Conservation (phyloP, 2,113 vertebrate species). For the Polypterus senegalus region DNA sequence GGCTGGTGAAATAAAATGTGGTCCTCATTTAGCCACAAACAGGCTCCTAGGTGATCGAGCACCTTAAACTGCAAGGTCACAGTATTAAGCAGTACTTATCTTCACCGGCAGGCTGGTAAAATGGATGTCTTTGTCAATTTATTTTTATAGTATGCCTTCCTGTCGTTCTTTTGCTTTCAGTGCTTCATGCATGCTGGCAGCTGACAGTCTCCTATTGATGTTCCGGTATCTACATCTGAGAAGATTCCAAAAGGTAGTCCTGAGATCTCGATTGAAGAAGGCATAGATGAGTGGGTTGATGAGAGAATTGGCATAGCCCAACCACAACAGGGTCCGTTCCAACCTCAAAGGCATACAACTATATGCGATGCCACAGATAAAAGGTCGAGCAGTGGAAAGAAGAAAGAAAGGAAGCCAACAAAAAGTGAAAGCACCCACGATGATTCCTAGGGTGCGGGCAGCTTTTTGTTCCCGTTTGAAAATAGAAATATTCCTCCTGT, state of each 20-base stretch:
- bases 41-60: no score
- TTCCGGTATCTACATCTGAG: constrained; percentile 50
- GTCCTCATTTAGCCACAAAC: no score
- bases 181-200: constrained; percentile 53
- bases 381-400: constrained; percentile 47
- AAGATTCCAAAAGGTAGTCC: constrained; percentile 57
- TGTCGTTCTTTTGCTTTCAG: constrained; percentile 51
- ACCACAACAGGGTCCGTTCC: constrained; percentile 53
- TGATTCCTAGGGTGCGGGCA: constrained; percentile 49
- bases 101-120: no score
- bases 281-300: constrained; percentile 56
- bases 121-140: neutral
- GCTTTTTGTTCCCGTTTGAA: constrained; percentile 57
- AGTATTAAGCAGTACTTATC: no score
- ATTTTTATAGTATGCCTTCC: constrained; percentile 37
- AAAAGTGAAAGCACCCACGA: constrained; percentile 45
- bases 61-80: no score
- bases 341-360: constrained; percentile 48
- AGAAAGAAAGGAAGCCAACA: constrained; percentile 56
- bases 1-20: no score
- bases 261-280: constrained; percentile 53
- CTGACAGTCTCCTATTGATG: constrained; percentile 51
- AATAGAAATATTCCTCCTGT: constrained; percentile 54
- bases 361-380: constrained; percentile 45
- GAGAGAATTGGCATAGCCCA: constrained; percentile 55